Base-by-base conservation (phyloP, 1,140 invertebrate species). In the Bombus superbus region DNA sequence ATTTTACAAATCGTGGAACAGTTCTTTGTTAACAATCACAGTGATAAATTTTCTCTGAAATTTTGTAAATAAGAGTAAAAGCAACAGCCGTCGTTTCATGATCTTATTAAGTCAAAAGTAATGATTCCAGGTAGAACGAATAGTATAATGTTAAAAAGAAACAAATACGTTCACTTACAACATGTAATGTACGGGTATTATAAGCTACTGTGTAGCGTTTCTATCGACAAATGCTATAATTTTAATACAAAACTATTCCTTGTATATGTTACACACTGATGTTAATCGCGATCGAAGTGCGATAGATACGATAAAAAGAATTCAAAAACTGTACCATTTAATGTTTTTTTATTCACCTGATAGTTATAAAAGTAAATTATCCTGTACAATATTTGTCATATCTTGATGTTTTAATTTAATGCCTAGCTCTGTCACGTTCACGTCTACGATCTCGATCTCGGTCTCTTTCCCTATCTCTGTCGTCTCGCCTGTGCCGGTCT, bases 401-500 rank as follows among this genome's bases (percentile, higher is more conserved):
- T 11, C 44, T 4, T 9, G 1, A 62, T 2, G 81, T 53, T 69
- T 64, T 42, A 72, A 47, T 62, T 88, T 44, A 91, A 85, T 94
- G 91, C 62, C 92, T 89, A 82, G 76, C 25, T 84, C 95, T 93
- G 47, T 95, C 95, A 0, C 95, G 94, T 68, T 96, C 95, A 80
- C 95, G 92, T 86, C 95, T 95, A 68, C 89, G 92, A 88, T 78
- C 94, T 22, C 86, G 77, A 72, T 86, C 85, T 38, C 88, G 57
- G 5, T 87, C 86, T 59, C 91, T 77, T 32, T 93, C 91, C 62
- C 90, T 83, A 13, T 88, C 96, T 85, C 95, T 95, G 3, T 96
- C 95, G 18, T 91, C 90, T 74, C 90, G 75, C 86, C 96, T 96
- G 0, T 96, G 89, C 35, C 93, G 87, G 83, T 94, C 93, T 76